phyloP scores from a whole-genome alignment of 2,113 vertebrate genomes.

The human region GRCh38 chrX:125092501-125093000 shows the following conservation, averaged over 20 bases:
- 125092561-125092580: not conserved
- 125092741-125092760: conserved; percentile 27
- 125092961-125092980: not conserved
- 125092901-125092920: not conserved
- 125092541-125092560: conserved; percentile 35
- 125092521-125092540: conserved; percentile 28
- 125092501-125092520: conserved; percentile 12
- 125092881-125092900: not conserved
- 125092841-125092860: not conserved
- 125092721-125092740: conserved; percentile 25
- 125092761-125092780: not conserved
- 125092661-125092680: not conserved
- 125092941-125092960: not conserved
- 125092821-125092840: not conserved
- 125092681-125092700: conserved; percentile 11
- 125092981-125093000: not conserved
- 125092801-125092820: not conserved
- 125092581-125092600: not conserved
- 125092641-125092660: not conserved
- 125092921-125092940: conserved; percentile 1
- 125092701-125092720: conserved; percentile 9
- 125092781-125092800: conserved; percentile 22
- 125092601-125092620: not conserved
- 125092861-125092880: conserved; percentile 38
- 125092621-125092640: not conserved